Evolutionary conservation across 2,797 vertebrate species (phyloP).

Genomic region (Triplophysa bombifrons): DNA sequence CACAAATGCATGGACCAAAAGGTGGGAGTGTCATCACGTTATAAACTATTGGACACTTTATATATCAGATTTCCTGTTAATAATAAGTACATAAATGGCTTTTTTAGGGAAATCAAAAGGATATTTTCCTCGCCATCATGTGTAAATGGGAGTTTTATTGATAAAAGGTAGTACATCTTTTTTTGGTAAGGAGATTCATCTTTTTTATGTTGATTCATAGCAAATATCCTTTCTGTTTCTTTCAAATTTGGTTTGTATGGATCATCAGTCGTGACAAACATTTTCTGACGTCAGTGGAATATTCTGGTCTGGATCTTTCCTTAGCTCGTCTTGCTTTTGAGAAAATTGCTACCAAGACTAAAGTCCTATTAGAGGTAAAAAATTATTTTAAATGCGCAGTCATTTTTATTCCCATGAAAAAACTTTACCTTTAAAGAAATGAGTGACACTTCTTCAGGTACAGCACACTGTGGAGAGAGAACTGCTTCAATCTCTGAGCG

Average conservation of each 20-base stretch:
- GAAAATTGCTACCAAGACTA: constrained; percentile 48
- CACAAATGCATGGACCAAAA: constrained; percentile 44
- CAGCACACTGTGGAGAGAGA: constrained; percentile 45
- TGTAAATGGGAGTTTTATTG: constrained; percentile 79
- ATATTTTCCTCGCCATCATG: constrained; percentile 78
- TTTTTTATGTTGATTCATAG: neutral
- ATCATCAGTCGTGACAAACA: constrained; percentile 52
- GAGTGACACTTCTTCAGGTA: constrained; percentile 60
- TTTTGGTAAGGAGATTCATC: no score
- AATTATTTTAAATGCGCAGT: no score
- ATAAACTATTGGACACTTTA: neutral
- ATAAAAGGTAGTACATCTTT: constrained; percentile 69
- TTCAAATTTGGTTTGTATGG: neutral
- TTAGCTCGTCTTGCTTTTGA: constrained; percentile 56
- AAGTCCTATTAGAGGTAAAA: constrained; percentile 53
- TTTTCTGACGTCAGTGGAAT: constrained; percentile 43
- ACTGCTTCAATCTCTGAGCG: constrained; percentile 61
- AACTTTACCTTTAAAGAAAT: no score
- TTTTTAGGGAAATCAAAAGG: constrained; percentile 56
- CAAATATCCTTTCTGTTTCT: neutral
- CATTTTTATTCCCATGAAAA: neutral
- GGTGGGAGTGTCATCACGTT: constrained; percentile 33
- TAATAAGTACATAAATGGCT: neutral
- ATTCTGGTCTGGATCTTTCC: constrained; percentile 59
- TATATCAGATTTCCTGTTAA: neutral